phyloP scores from a whole-genome alignment of 2,797 vertebrate species.

The Amazona finschi region DNA sequence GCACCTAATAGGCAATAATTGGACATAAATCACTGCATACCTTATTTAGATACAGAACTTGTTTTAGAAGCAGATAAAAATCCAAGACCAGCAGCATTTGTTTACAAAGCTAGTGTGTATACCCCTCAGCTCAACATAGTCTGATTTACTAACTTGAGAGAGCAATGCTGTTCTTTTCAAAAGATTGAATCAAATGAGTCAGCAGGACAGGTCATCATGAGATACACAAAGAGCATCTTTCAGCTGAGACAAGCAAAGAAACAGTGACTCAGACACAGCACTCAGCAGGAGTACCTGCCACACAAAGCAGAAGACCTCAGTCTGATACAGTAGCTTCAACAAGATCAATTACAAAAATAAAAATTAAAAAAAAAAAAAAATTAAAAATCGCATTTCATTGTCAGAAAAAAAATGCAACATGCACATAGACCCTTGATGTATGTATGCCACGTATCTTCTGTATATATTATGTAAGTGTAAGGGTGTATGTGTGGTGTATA shows the following conservation, averaged over 20 bases:
- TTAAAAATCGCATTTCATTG: background rate
- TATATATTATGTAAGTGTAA: background rate
- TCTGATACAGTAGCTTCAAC: background rate
- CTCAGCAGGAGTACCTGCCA: background rate
- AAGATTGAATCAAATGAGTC: background rate
- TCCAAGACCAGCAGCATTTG: background rate
- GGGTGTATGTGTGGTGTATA: background rate
- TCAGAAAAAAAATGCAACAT: background rate
- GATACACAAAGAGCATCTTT: background rate
- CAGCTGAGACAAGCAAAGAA: conserved; percentile 8
- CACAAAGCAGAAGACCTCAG: background rate
- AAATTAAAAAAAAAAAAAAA: background rate
- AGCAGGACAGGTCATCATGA: background rate
- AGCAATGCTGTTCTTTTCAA: background rate
- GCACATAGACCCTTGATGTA: background rate
- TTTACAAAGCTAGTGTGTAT: background rate
- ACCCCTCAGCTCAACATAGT: background rate
- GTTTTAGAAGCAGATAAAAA: background rate
- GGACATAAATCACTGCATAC: background rate
- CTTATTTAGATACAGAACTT: background rate
- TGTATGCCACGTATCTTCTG: background rate
- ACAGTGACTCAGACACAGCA: background rate
- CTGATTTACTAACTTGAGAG: background rate
- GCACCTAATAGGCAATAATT: background rate
- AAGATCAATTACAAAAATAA: background rate